These are phyloP conservation scores for Netelia fuscicornis DNA, from an alignment of 2,888 invertebrate genomes.

Conservation along the genomic window DNA sequence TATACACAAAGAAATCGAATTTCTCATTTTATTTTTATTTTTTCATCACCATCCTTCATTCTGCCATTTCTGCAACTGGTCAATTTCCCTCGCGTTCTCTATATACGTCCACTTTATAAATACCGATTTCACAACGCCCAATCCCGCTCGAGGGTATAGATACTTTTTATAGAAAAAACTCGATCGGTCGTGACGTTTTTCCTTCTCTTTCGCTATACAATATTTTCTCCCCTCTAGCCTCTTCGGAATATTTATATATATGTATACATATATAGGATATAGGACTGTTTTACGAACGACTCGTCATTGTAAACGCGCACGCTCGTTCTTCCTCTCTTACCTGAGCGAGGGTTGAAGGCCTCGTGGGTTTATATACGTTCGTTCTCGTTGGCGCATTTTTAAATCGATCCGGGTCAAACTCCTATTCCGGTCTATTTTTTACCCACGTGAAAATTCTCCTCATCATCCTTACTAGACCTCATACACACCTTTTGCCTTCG, in stretches of 20 bases:
- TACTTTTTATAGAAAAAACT: neutral
- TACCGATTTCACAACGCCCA: slow-evolving; percentile 10
- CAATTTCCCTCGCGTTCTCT: slow-evolving; percentile 39
- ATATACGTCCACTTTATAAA: slow-evolving; percentile 33
- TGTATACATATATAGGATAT: neutral
- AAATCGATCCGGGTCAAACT: slow-evolving; percentile 75
- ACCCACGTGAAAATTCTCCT: slow-evolving; percentile 1
- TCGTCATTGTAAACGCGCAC: slow-evolving; percentile 8
- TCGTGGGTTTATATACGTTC: neutral
- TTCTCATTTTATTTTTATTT: slow-evolving; percentile 50
- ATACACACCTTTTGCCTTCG: too few relatives aligned
- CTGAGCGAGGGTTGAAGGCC: slow-evolving; percentile 33
- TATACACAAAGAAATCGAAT: slow-evolving; percentile 55
- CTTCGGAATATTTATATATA: slow-evolving; percentile 1
- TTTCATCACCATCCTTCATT: slow-evolving; percentile 7
- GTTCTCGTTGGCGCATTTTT: slow-evolving; percentile 31
- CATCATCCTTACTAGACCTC: too few relatives aligned
- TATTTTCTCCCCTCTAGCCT: neutral
- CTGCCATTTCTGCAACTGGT: slow-evolving; percentile 9
- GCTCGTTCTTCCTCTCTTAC: neutral
- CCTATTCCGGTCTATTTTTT: slow-evolving; percentile 62
- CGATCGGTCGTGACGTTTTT: neutral
- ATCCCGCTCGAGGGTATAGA: neutral
- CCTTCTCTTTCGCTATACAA: slow-evolving; percentile 4
- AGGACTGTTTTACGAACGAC: neutral